phyloP scores from a whole-genome alignment of 2,113 vertebrate genomes.

The Phyllostomus discolor region DNA sequence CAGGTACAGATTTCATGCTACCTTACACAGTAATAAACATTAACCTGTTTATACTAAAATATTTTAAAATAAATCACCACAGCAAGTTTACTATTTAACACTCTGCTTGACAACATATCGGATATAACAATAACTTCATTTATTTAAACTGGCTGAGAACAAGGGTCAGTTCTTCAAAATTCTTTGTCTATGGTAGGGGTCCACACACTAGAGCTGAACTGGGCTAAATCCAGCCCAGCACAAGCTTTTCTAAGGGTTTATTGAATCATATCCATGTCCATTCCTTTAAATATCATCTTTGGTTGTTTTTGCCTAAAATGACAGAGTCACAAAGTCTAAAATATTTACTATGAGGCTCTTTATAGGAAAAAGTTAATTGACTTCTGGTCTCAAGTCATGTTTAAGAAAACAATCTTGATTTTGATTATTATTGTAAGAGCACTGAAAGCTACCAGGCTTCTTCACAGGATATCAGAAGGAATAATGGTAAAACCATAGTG shows the following conservation, averaged over 20 bases:
- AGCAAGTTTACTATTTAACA: neutral
- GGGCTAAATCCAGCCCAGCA: neutral
- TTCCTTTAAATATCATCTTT: neutral
- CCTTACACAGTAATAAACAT: neutral
- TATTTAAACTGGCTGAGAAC: neutral
- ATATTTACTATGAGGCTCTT: neutral
- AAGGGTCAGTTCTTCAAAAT: neutral
- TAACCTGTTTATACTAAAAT: neutral
- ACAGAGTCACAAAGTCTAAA: slow-evolving; percentile 2
- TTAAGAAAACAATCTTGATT: neutral
- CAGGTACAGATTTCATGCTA: neutral
- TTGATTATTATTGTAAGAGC: slow-evolving; percentile 2
- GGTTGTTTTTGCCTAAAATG: neutral
- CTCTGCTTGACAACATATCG: neutral
- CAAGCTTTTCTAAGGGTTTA: neutral
- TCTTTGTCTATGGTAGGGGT: neutral
- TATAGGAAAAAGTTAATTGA: neutral
- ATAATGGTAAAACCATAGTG: neutral
- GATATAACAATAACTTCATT: neutral
- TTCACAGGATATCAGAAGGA: neutral
- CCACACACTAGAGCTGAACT: neutral
- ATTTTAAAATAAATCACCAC: slow-evolving; percentile 6
- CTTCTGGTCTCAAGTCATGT: neutral
- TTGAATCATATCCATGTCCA: neutral
- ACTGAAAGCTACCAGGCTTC: neutral